Evolutionary conservation across 64 coral and sea anemone genomes (phyloP), one percentile per base, ranked within the genome.

Genomic region (Dendronephthya gigantea): DNA sequence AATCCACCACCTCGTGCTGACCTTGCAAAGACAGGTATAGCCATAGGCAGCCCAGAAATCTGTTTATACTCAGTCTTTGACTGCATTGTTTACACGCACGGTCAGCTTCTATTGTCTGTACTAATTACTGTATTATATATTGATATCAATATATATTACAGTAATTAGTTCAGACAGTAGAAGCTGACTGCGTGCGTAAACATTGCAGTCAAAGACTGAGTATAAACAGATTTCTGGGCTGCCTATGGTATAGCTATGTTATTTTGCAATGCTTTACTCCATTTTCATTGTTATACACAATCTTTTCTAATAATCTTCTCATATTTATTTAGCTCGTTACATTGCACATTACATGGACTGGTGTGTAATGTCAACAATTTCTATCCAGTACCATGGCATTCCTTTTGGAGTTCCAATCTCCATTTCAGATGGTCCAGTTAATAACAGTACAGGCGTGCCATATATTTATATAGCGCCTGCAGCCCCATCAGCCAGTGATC

Each of bases 251-350:
- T n/a, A n/a, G n/a, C n/a, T n/a, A n/a, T n/a, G n/a, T n/a, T n/a
- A n/a, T n/a, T n/a, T n/a, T n/a, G n/a, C n/a, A n/a, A n/a, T n/a
- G n/a, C n/a, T n/a, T n/a, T n/a, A n/a, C n/a, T n/a, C n/a, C n/a
- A n/a, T n/a, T n/a, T n/a, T n/a, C n/a, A n/a, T n/a, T n/a, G n/a
- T n/a, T n/a, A n/a, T n/a, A n/a, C n/a, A n/a, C n/a, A n/a, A n/a
- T n/a, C n/a, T n/a, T n/a, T n/a, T n/a, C n/a, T n/a, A n/a, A n/a
- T n/a, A n/a, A n/a, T n/a, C n/a, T n/a, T n/a, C n/a, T n/a, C n/a
- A n/a, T n/a, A n/a, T n/a, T 35, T 34, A 37, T 79, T 79, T 79
- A 79, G 72, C 72, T 36, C 72, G 72, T 79, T 79, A 79, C 30
- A 79, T 79, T 34, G 72, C 31, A 39, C 72, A 79, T 79, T 79